A percentile compares a stretch with the other conserved stretches of the same genome.
phyloP scores from a whole-genome alignment of 2,797 vertebrate species.

The Pogonophryne albipinna region DNA sequence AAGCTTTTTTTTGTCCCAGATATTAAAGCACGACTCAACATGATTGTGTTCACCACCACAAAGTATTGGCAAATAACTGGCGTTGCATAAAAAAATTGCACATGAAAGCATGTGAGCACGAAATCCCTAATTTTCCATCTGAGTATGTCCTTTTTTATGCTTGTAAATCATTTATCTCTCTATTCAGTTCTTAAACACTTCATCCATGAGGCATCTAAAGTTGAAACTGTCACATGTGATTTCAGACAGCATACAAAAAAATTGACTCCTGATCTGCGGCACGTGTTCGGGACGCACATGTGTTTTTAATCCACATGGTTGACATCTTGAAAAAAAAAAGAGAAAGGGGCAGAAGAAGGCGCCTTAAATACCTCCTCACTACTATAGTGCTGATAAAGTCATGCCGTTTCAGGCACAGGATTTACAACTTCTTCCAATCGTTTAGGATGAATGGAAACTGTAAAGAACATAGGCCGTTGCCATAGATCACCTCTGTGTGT shows the following conservation, averaged over 20 bases:
- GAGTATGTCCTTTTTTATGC: not conserved
- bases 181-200: not conserved
- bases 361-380: not conserved
- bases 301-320: constrained; percentile 38
- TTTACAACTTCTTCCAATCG: constrained; percentile 57
- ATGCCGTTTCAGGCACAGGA: constrained; percentile 18
- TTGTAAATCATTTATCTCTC: not conserved
- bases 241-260: not conserved
- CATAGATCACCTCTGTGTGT: constrained; percentile 48
- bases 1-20: not conserved
- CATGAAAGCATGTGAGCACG: not conserved
- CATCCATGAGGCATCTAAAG: not conserved
- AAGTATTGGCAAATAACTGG: constrained; percentile 13
- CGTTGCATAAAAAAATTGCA: constrained; percentile 5
- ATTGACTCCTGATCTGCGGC: constrained; percentile 4
- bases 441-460: constrained; percentile 41
- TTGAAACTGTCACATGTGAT: constrained; percentile 20
- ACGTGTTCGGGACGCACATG: constrained; percentile 20
- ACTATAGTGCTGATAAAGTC: constrained; percentile 16
- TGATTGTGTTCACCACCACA: not conserved
- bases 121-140: not conserved
- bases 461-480: constrained; percentile 31
- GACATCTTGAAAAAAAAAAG: constrained; percentile 11
- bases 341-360: not conserved
- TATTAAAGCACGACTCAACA: constrained; percentile 33